Evolutionary conservation across 2,888 invertebrate species (phyloP).

Genomic region (Leucozona laternaria): DNA sequence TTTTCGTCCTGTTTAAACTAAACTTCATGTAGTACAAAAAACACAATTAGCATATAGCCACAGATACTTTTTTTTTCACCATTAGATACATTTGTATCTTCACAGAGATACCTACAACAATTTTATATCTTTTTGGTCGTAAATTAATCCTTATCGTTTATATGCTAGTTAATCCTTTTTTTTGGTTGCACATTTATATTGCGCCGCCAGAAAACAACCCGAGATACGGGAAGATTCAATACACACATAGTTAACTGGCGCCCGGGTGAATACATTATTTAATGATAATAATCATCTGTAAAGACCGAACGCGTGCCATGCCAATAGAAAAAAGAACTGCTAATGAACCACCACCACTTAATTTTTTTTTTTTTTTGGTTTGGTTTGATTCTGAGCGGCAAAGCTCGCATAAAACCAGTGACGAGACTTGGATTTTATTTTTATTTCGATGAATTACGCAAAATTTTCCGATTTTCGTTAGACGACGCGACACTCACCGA

Average conservation of each 20-base stretch:
- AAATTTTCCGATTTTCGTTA: background rate
- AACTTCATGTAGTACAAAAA: constrained; percentile 3
- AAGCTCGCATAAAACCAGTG: constrained; percentile 24
- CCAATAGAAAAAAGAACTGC: constrained; percentile 42
- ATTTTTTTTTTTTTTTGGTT: too few relatives aligned
- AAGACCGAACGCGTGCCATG: constrained; percentile 71
- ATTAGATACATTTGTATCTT: constrained; percentile 18
- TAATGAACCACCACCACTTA: constrained; percentile 61
- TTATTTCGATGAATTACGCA: constrained; percentile 12
- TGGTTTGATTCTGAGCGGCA: background rate
- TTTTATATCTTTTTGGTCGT: constrained; percentile 41
- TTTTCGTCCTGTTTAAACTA: constrained; percentile 1
- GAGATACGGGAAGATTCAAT: constrained; percentile 6
- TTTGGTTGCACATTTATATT: constrained; percentile 54
- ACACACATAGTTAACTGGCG: constrained; percentile 23
- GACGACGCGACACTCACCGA: background rate
- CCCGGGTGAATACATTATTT: constrained; percentile 29
- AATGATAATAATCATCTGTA: constrained; percentile 54
- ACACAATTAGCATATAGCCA: constrained; percentile 62
- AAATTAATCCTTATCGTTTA: constrained; percentile 68
- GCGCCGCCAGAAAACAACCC: constrained; percentile 16
- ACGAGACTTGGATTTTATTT: constrained; percentile 10
- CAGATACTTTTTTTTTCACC: constrained; percentile 2
- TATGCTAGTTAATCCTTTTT: constrained; percentile 56
- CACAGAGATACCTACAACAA: background rate